phyloP scores from a whole-genome alignment of 1,140 invertebrate species.

The Samia ricini region DNA sequence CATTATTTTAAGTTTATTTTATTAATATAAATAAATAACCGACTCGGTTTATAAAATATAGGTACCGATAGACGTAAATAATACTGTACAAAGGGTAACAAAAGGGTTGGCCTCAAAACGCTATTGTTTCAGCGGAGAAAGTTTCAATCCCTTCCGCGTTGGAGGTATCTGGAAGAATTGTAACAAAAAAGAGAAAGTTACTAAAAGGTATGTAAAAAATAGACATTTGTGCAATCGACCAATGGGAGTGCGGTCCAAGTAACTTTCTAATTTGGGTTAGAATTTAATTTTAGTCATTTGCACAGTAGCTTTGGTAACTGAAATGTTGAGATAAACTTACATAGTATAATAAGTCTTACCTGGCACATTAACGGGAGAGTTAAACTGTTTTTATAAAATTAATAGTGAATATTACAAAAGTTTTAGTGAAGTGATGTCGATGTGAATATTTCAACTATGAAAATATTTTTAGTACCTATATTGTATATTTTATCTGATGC shows the following conservation, averaged over 20 bases:
- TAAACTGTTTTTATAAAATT: neutral
- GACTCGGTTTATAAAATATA: too few relatives aligned
- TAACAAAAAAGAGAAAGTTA: slow-evolving; percentile 75
- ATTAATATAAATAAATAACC: too few relatives aligned
- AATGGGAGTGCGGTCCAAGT: slow-evolving; percentile 42
- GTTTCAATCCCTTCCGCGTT: slow-evolving; percentile 61
- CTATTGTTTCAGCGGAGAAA: slow-evolving; percentile 65
- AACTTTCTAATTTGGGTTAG: slow-evolving; percentile 69
- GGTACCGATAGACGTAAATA: too few relatives aligned
- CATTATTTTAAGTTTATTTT: too few relatives aligned
- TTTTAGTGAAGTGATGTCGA: slow-evolving; percentile 12
- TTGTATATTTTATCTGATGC: neutral
- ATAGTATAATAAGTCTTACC: too few relatives aligned
- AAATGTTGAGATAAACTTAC: neutral
- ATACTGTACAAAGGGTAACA: neutral
- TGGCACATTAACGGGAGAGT: too few relatives aligned
- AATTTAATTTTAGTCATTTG: slow-evolving; percentile 54
- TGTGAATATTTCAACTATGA: neutral
- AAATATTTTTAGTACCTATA: neutral
- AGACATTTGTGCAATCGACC: slow-evolving; percentile 48
- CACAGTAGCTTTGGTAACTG: slow-evolving; percentile 36
- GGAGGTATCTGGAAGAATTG: slow-evolving; percentile 66
- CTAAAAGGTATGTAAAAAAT: slow-evolving; percentile 48
- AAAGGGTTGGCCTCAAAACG: neutral
- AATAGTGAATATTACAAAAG: neutral